Percentiles rank a stretch among this genome's conserved stretches.
Evolutionary conservation across 2,113 vertebrate genomes (phyloP).

Genomic region (Tyto alba): DNA sequence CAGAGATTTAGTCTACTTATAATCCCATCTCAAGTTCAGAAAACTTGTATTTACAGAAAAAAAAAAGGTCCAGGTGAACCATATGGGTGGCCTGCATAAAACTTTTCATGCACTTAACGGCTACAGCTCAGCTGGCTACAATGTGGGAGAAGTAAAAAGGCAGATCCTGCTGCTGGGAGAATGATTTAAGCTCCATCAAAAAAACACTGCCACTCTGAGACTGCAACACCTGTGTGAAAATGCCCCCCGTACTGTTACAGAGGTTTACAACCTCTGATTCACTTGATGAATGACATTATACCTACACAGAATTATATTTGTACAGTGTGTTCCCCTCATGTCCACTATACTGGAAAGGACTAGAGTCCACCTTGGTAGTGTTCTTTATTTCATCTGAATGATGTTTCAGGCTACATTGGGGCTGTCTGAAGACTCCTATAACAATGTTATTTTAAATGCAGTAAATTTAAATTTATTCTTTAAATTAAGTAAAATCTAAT

Average conservation of each 20-base stretch:
- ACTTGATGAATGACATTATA: background rate
- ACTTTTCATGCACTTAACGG: background rate
- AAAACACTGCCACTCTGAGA: background rate
- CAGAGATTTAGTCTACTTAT: background rate
- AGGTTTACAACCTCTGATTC: background rate
- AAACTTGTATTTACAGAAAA: background rate
- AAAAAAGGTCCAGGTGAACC: background rate
- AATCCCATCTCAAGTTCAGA: background rate
- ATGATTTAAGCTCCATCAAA: background rate
- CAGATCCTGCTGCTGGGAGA: background rate
- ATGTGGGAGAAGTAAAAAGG: background rate
- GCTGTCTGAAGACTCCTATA: background rate
- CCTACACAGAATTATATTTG: background rate
- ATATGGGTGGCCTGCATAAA: background rate
- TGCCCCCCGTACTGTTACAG: background rate
- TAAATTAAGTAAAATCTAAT: background rate
- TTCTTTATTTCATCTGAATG: background rate
- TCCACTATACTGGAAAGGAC: background rate
- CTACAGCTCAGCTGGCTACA: background rate
- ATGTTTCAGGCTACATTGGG: background rate
- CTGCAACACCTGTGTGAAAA: background rate
- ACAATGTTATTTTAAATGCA: background rate
- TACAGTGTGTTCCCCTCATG: background rate
- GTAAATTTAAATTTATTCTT: background rate
- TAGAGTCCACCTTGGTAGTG: background rate